Evolutionary conservation across 2,113 vertebrate species (phyloP).

Genomic region (Ginglymostoma cirratum): DNA sequence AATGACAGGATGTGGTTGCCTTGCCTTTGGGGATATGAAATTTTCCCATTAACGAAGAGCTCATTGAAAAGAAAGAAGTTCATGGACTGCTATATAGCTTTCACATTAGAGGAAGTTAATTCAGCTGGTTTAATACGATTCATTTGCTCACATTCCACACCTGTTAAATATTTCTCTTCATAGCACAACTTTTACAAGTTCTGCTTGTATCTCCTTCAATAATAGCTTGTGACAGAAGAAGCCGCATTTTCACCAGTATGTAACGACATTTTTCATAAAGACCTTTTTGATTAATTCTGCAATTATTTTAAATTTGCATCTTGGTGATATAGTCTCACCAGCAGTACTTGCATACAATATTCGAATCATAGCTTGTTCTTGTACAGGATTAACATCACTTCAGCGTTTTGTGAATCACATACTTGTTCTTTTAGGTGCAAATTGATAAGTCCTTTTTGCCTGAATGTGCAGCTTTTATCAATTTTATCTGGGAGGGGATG

Average conservation of each 20-base stretch:
- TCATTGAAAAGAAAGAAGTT: not conserved
- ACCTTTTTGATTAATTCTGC: not conserved
- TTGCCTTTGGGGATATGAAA: not conserved
- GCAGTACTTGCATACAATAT: not conserved
- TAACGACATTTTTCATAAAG: not conserved
- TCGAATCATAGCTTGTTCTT: not conserved
- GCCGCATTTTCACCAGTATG: not conserved
- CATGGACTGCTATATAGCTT: not conserved
- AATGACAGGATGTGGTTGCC: too few relatives aligned
- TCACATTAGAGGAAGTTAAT: not conserved
- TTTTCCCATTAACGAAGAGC: not conserved
- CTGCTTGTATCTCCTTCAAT: not conserved
- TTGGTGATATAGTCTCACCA: not conserved
- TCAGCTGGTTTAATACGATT: not conserved
- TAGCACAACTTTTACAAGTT: not conserved
- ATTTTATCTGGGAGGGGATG: too few relatives aligned
- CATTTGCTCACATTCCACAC: not conserved
- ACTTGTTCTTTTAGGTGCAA: not conserved
- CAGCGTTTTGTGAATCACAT: not conserved
- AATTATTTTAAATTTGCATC: not conserved
- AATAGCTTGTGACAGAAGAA: not conserved
- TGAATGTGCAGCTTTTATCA: not conserved
- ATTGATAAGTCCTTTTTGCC: not conserved
- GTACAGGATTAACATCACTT: not conserved
- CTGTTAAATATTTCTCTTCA: not conserved